Evolutionary conservation across 2,113 vertebrate genomes (phyloP), one percentile per base, ranked within the genome.

Genomic region (Phrynocephalus versicolor): DNA sequence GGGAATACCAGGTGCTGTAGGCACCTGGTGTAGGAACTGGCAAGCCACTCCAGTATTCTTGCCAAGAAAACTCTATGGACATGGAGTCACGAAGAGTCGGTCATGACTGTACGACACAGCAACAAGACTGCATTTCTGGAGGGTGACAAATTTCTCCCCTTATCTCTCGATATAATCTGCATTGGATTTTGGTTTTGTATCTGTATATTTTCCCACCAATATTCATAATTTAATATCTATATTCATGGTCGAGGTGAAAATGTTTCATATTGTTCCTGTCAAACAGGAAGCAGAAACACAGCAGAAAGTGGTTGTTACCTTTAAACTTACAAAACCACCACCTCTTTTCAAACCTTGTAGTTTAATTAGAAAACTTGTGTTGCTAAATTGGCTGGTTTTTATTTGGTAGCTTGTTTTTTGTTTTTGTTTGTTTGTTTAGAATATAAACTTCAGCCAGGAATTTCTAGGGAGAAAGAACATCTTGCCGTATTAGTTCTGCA

Each of bases 301-400:
- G 8, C 10, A 87, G 71, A 90, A 88, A 35, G 8, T 21, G 16
- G 79, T 14, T 64, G n/a, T 82, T 82, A 67, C 82, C 64, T 77
- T 62, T 57, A 88, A 87, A 80, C 89, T 0, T 30, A 80, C 13
- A 1, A 19, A 21, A 67, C 55, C 16, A 0, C 1, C 87, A 79
- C 82, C 76, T 33, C 57, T 55, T 82, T 21, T 23, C 45, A 70
- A 84, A 78, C 13, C 6, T 71, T 9, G 2, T 37, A 79, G 55
- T 84, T 82, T 84, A 67, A 79, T 84, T 82, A 77, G 62, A 62
- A 69, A 62, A 57, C 18, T 3, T 3, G 6, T 55, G 39, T 14
- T 10, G 21, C 1, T n/a, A n/a, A n/a, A n/a, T n/a, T n/a, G n/a
- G n/a, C n/a, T n/a, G n/a, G n/a, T n/a, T n/a, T n/a, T n/a, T n/a